Base-by-base conservation (phyloP, 2,888 invertebrate species). In the Iselma pallidipennis region DNA sequence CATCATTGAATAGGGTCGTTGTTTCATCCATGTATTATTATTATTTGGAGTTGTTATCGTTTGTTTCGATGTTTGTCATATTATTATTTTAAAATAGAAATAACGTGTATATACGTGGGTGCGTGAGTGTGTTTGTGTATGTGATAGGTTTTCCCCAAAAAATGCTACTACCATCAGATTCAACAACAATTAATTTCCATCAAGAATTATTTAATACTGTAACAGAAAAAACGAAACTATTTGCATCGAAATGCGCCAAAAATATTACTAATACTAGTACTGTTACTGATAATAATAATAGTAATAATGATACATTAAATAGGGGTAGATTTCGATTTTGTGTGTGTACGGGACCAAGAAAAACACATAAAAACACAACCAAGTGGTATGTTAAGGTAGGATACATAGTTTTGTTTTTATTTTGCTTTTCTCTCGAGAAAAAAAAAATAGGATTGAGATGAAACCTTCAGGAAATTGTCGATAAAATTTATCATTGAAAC, bases 331-430 rank as follows among this genome's bases (percentile, higher is more conserved):
- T 81, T 65, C 70, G 77, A 61, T 77, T 81, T 71, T 81, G 80
- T 67, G 78, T 78, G 48, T 80, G 81, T 60, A 78, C 79, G 9
- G 76, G 84, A 63, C 84, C 83, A 67, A 76, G 76, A 58, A 78
- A 76, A 56, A 74, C 66, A 55, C 72, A 74, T 76, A 86, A 86
- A 74, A 85, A 85, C 51, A 85, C 84, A 71, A 85, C 87, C 63
- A 84, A 86, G 82, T 89, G 89, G 87, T 89, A 90, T 79, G 88
- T 89, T 75, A 90, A 90, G 89, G 90, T 90, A 87, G 87, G 86
- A 21, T 25, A 9, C 4, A n/a, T n/a, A n/a, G n/a, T n/a, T n/a
- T n/a, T n/a, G n/a, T n/a, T n/a, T n/a, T n/a, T n/a, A n/a, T n/a
- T n/a, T n/a, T n/a, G n/a, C n/a, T n/a, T n/a, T n/a, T n/a, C n/a